These are phyloP conservation scores for Nebria ingens DNA, from an alignment of 1,140 invertebrate genomes.

Conservation along the genomic window DNA sequence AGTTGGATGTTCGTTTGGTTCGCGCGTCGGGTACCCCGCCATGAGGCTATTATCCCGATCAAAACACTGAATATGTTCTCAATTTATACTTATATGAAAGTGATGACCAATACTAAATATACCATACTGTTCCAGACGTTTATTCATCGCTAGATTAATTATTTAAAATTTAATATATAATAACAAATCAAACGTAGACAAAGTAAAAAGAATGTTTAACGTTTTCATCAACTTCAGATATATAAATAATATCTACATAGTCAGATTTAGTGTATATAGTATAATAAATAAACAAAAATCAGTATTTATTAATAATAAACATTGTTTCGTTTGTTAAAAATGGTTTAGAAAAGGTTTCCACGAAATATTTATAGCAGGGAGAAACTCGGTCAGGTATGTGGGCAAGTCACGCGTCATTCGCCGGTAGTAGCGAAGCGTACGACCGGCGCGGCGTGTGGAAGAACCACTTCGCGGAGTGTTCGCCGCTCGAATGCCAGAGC, in stretches of 20 bases:
- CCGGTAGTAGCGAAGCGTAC: not conserved
- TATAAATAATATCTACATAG: too few relatives aligned
- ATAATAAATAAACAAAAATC: too few relatives aligned
- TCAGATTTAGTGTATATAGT: too few relatives aligned
- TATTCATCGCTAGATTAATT: too few relatives aligned
- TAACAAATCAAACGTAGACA: too few relatives aligned
- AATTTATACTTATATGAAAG: constrained; percentile 1
- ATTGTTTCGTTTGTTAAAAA: too few relatives aligned
- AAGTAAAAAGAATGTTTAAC: too few relatives aligned
- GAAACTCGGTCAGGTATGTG: not conserved
- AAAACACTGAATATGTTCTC: not conserved
- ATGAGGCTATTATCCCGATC: not conserved
- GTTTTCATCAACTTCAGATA: too few relatives aligned
- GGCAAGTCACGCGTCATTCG: not conserved
- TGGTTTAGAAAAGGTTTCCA: too few relatives aligned
- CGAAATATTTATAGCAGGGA: not conserved
- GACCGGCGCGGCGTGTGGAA: not conserved
- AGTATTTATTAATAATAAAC: too few relatives aligned
- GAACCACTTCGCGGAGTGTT: not conserved
- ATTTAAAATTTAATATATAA: too few relatives aligned
- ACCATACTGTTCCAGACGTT: too few relatives aligned
- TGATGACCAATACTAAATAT: not conserved
- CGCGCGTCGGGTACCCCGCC: not conserved
- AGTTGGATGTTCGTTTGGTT: not conserved
- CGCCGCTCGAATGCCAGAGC: not conserved